phyloP scores from a whole-genome alignment of 2,797 vertebrate species.

The Coregonus ussuriensis region DNA sequence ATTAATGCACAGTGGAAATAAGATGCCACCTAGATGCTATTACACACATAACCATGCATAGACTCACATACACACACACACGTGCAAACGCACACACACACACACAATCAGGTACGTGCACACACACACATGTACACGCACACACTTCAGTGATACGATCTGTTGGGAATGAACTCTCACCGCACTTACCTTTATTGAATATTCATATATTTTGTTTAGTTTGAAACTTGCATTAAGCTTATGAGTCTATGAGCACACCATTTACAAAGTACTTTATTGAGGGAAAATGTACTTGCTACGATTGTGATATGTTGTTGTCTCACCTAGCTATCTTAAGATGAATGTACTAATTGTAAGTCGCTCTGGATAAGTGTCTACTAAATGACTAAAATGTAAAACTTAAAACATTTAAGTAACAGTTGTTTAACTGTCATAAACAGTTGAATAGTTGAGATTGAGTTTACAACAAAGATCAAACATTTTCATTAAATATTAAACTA shows the following conservation, averaged over 20 bases:
- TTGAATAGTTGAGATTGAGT: too few relatives aligned
- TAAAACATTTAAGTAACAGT: too few relatives aligned
- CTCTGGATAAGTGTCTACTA: too few relatives aligned
- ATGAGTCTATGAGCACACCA: neutral
- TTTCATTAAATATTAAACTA: too few relatives aligned
- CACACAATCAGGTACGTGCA: neutral
- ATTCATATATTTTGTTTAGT: neutral
- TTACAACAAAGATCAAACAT: too few relatives aligned
- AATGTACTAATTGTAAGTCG: too few relatives aligned
- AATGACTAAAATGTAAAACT: too few relatives aligned
- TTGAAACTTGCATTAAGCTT: neutral
- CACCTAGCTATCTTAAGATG: too few relatives aligned
- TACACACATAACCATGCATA: neutral
- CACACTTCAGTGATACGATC: neutral
- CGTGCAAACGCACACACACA: slow-evolving; percentile 3
- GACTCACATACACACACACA: neutral
- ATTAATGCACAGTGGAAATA: neutral
- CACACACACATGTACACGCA: neutral
- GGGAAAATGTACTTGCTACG: too few relatives aligned
- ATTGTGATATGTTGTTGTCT: too few relatives aligned
- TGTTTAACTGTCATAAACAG: too few relatives aligned
- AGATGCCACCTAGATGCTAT: too few relatives aligned
- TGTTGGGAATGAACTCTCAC: neutral
- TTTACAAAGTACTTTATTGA: neutral
- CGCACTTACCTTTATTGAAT: neutral